Evolutionary conservation across 2,888 invertebrate genomes (phyloP).

Genomic region (Nemapogon koenigi): DNA sequence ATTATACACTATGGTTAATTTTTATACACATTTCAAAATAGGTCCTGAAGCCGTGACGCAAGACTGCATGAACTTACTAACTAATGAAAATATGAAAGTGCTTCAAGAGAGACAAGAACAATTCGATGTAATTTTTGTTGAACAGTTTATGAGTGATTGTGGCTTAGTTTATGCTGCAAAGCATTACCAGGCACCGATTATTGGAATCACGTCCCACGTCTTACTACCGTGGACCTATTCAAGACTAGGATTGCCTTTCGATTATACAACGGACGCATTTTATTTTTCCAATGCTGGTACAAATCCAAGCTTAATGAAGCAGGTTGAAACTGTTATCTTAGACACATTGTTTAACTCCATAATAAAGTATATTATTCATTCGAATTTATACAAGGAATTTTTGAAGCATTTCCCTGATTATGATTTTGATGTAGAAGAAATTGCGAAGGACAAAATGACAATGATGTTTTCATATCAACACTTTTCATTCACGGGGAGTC

Average conservation of each 20-base stretch:
- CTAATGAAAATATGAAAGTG: conserved; percentile 25
- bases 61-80: conserved; percentile 34
- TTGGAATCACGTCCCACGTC: conserved; percentile 57
- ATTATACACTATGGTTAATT: conserved; percentile 20
- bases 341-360: conserved; percentile 23
- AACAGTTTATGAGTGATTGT: conserved; percentile 51
- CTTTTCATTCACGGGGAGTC: conserved; percentile 59
- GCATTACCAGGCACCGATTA: conserved; percentile 47
- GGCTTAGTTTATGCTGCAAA: conserved; percentile 38
- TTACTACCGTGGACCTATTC: conserved; percentile 51
- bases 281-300: conserved; percentile 39
- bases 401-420: conserved; percentile 40
- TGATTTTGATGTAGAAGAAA: conserved; percentile 45
- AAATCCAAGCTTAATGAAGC: conserved; percentile 28
- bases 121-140: conserved; percentile 53
- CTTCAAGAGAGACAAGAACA: conserved; percentile 24
- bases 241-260: conserved; percentile 50
- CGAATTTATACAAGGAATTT: conserved; percentile 34
- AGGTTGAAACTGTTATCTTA: conserved; percentile 28
- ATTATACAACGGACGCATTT: conserved; percentile 51
- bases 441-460: conserved; percentile 48
- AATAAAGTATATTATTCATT: conserved; percentile 29
- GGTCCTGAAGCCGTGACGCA: conserved; percentile 13
- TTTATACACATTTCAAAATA: conserved; percentile 21
- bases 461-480: conserved; percentile 68